A percentile compares a stretch with the other conserved stretches of the same genome.
phyloP scores from a whole-genome alignment of 2,797 vertebrate genomes.

The Amblyraja radiata region DNA sequence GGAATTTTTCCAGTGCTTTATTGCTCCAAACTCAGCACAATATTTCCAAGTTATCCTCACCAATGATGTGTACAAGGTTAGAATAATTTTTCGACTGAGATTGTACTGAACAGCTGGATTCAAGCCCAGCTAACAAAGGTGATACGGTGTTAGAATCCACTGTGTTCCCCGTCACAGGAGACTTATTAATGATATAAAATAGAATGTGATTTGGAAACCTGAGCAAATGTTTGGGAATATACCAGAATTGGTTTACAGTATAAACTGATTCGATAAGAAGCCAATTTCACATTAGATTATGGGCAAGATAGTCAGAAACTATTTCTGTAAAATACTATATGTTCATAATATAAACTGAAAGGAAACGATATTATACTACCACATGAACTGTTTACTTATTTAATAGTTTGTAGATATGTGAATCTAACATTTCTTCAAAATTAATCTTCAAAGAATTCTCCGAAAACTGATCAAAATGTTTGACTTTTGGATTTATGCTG shows the following conservation, averaged over 20 bases:
- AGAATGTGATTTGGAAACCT: neutral
- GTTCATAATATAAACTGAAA: neutral
- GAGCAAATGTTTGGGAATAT: neutral
- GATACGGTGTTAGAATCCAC: neutral
- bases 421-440: neutral
- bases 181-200: neutral
- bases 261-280: constrained; percentile 7
- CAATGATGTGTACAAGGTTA: neutral
- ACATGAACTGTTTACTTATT: constrained; percentile 18
- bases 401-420: neutral
- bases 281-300: neutral
- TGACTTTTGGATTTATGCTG: neutral
- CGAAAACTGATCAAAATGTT: constrained; percentile 12
- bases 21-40: neutral
- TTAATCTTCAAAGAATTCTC: constrained; percentile 8
- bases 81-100: neutral
- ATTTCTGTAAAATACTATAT: neutral
- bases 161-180: neutral
- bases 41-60: neutral
- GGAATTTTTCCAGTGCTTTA: neutral
- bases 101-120: neutral
- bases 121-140: neutral
- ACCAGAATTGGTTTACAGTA: neutral
- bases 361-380: neutral
- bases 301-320: neutral